These are phyloP conservation scores for Odocoileus hemionus DNA, from an alignment of 2,113 vertebrate species.

Conservation along the genomic window DNA sequence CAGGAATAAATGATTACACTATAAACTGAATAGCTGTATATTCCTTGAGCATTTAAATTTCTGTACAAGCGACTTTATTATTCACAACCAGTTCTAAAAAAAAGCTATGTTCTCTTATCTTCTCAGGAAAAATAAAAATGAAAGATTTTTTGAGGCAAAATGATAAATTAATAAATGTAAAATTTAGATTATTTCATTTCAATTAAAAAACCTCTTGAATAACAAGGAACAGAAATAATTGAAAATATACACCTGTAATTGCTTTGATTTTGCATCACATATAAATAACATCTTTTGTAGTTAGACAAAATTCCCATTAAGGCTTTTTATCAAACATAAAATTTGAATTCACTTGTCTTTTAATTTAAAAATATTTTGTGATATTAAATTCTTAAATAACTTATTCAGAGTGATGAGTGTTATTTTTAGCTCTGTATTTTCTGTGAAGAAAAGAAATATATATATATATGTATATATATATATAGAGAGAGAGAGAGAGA, in stretches of 20 bases:
- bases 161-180: neutral
- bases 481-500: too few species aligned
- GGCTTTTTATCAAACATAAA: neutral
- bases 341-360: neutral
- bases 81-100: neutral
- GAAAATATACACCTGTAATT: neutral
- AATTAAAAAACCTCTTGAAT: neutral
- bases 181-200: neutral
- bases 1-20: neutral
- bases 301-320: neutral
- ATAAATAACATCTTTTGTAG: neutral
- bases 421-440: conserved; percentile 20
- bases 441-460: neutral
- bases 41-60: neutral
- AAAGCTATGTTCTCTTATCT: neutral
- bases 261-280: neutral
- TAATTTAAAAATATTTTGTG: neutral
- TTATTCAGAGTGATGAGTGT: neutral
- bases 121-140: neutral
- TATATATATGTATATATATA: too few species aligned
- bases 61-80: neutral
- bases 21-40: neutral
- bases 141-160: neutral
- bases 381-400: neutral
- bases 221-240: neutral